Conservation (phyloP, 2,113 vertebrate species). For the Petromus typicus region DNA sequence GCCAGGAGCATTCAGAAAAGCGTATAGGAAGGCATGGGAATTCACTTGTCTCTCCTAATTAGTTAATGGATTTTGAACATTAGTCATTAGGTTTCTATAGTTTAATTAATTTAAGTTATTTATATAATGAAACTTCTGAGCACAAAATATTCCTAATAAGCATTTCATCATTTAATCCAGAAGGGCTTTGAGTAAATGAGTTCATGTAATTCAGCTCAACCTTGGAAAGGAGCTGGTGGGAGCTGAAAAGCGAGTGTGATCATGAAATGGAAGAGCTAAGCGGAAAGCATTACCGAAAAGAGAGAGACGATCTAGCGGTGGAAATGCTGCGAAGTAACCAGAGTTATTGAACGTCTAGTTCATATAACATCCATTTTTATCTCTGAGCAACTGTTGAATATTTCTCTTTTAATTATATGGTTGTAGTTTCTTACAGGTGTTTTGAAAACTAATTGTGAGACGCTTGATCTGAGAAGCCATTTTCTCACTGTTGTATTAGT, state of each 20-base stretch:
- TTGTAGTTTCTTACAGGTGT: neutral
- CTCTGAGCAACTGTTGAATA: neutral
- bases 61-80: conserved; percentile 71
- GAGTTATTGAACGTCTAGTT: neutral
- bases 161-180: conserved; percentile 66
- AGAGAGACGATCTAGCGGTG: no score
- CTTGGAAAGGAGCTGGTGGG: neutral
- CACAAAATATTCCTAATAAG: conserved; percentile 64
- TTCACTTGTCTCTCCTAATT: conserved; percentile 63
- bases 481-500: neutral
- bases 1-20: conserved; percentile 34
- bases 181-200: conserved; percentile 68
- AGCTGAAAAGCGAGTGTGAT: neutral
- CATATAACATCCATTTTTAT: neutral
- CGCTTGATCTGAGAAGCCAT: neutral
- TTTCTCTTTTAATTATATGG: neutral
- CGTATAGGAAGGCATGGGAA: conserved; percentile 21
- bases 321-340: neutral
- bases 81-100: conserved; percentile 65
- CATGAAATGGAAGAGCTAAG: neutral
- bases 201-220: conserved; percentile 28
- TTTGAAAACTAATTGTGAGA: neutral
- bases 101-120: conserved; percentile 76
- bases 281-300: neutral
- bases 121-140: conserved; percentile 67